Conservation (phyloP, 2,888 invertebrate species). For the Amblyteles armatorius region DNA sequence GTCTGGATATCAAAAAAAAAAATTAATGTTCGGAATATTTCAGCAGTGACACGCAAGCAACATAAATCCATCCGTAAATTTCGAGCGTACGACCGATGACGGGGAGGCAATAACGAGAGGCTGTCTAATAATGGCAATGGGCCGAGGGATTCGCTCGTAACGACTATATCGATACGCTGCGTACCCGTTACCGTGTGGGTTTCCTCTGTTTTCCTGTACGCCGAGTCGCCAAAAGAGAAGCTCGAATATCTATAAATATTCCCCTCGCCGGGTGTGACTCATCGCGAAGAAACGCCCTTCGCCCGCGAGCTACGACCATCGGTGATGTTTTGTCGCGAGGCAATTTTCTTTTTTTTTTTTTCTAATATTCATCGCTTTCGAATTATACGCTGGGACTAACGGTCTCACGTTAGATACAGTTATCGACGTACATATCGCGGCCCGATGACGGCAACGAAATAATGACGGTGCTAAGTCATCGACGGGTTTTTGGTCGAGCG, state of each 20-base stretch:
- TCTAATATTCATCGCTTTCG: not conserved
- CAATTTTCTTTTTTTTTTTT: not conserved
- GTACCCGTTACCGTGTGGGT: conserved; percentile 6
- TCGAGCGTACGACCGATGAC: not conserved
- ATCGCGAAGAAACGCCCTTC: conserved; percentile 29
- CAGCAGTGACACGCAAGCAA: not conserved
- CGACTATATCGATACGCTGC: not conserved
- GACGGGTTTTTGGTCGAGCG: not conserved
- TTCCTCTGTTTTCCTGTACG: conserved; percentile 52
- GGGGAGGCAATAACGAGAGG: not conserved
- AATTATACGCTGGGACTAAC: not conserved
- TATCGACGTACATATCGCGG: not conserved
- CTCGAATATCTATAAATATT: conserved; percentile 54
- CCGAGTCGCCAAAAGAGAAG: conserved; percentile 60
- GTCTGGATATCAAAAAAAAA: not conserved
- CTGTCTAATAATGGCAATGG: conserved; percentile 16
- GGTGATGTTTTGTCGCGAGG: not conserved
- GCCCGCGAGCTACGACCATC: not conserved
- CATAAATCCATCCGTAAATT: not conserved
- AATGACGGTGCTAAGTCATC: conserved; percentile 4
- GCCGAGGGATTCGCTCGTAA: not conserved
- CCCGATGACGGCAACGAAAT: not conserved
- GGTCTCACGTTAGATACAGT: not conserved
- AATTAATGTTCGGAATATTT: not conserved
- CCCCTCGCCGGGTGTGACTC: conserved; percentile 46